Evolutionary conservation across 2,797 vertebrate species (phyloP).

Genomic region (Galaxias olidus): DNA sequence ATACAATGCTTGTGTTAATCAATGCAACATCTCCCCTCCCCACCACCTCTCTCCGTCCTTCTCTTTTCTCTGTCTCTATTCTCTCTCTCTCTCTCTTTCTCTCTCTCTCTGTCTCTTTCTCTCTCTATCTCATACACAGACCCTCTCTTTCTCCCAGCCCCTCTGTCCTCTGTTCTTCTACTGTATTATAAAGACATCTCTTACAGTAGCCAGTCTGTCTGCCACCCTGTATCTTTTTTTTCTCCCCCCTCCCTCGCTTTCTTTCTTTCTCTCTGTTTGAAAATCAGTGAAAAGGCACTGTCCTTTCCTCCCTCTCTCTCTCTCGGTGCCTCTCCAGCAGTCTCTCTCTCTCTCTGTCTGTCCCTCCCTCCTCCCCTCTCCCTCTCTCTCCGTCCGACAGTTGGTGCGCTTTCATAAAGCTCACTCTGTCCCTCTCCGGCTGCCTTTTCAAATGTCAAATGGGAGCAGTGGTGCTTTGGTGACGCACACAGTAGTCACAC

Average conservation of each 20-base stretch:
- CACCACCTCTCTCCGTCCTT: too few relatives aligned
- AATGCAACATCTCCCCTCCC: too few relatives aligned
- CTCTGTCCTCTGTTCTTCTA: constrained; percentile 48
- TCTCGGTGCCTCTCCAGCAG: constrained; percentile 28
- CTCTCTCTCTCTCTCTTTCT: constrained; percentile 19
- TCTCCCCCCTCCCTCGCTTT: constrained; percentile 18
- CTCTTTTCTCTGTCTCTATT: too few relatives aligned
- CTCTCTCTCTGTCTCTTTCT: constrained; percentile 1
- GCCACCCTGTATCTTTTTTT: constrained; percentile 13
- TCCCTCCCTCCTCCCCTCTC: constrained; percentile 17
- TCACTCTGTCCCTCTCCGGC: constrained; percentile 59
- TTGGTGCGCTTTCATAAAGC: constrained; percentile 66
- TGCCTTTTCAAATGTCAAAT: constrained; percentile 74
- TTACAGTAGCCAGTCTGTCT: constrained; percentile 69
- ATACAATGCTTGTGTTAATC: too few relatives aligned
- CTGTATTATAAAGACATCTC: constrained; percentile 65
- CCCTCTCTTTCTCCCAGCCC: constrained; percentile 36
- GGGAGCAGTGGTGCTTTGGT: constrained; percentile 45
- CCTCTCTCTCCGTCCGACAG: constrained; percentile 51
- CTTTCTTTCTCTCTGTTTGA: constrained; percentile 37
- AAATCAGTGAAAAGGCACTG: constrained; percentile 64
- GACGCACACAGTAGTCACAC: constrained; percentile 31
- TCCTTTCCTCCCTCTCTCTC: constrained; percentile 47
- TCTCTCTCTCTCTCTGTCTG: neutral
- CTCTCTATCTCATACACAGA: constrained; percentile 4